Evolutionary conservation across 2,797 vertebrate genomes (phyloP), one percentile per base, ranked within the genome.

Genomic region (Gastrophryne carolinensis): DNA sequence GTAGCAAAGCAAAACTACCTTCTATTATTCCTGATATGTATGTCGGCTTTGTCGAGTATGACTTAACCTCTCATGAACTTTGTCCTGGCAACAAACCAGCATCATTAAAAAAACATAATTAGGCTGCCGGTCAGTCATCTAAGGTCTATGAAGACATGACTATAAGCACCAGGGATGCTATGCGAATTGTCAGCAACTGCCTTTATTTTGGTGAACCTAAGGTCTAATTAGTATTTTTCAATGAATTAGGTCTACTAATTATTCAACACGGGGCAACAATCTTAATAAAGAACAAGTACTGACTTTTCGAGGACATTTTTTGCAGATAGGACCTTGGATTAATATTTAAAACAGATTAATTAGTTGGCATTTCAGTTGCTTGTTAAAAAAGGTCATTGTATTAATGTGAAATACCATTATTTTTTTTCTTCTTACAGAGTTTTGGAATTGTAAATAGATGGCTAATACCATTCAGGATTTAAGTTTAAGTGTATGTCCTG

Each of bases 91-190:
- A 58, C 61, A 74, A 47, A 67, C 65, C 39, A 23, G 26, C 9
- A 49, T 74, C 53, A 74, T 66, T 74, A 74, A 67, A 63, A n/a
- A 73, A 41, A 34, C 34, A 49, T 67, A 35, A 60, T 74, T 74
- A 74, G 27, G 2, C 53, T 57, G 62, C 50, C 35, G 65, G 50
- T 26, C 61, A 73, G 17, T 23, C 6, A 30, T 73, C 19, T 11
- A 17, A 30, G 44, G 15, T 50, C 72, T 53, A 29, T 67, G 15
- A 37, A 67, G 72, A 49, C 63, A 49, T 67, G 44, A 58, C 52
- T 39, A 35, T 35, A 67, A 27, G 53, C 62, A 58, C 62, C 29
- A 57, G n/a, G 53, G 72, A 63, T 44, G 29, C 30, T 67, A 21
- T 21, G 4, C 27, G n/a, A 37, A 66, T 49, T 49, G 72, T 58